Evolutionary conservation across 30 jellyfish, hydroid and myxozoan genomes (phyloP), one percentile per base, ranked within the genome.

Genomic region (Aurelia aurita complex sp. Pacific): DNA sequence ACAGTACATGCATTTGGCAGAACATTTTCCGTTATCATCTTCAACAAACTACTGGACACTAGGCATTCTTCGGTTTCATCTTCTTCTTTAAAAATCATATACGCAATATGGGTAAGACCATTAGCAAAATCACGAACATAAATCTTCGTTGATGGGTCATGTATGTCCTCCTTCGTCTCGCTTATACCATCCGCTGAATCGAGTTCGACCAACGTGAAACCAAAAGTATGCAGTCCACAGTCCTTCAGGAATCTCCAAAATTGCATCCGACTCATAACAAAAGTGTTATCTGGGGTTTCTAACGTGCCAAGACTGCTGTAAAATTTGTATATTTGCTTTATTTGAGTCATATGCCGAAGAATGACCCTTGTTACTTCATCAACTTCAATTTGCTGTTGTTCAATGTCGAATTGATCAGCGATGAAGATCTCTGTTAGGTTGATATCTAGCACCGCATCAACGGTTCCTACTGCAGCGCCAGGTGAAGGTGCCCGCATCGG

Each of bases 251-350:
- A 89, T 51, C 97, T 72, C 85, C 92, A 77, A 66, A 83, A 87
- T 74, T 94, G 97, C 69, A 94, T 63, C 35, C 85, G 63, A 53
- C 92, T 65, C 91, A 94, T 64, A 14, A 94, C 90, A 57, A 40
- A 83, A 10, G 99, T 83, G 72, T 94, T 94, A 78, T 94, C 99
- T 12, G 69, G 32, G 70, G 86, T 77, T 1, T 61, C 81, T n/a
- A 33, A 46, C 34, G 46, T 69, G 29, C 99, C 99, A 5, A 94
- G 76, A 34, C 97, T 69, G 81, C 99, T 94, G 96, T 94, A 94
- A 75, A 86, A 79, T 69, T 86, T 94, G 87, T 94, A 94, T 13
- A 89, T 67, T 15, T 85, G 89, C 70, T 89, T 94, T n/a, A 94
- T 40, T 46, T 83, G 93, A 11, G 97, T 64, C 53, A 82, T 84